phyloP scores from a whole-genome alignment of 2,888 invertebrate genomes.

The Heliconius hortense region DNA sequence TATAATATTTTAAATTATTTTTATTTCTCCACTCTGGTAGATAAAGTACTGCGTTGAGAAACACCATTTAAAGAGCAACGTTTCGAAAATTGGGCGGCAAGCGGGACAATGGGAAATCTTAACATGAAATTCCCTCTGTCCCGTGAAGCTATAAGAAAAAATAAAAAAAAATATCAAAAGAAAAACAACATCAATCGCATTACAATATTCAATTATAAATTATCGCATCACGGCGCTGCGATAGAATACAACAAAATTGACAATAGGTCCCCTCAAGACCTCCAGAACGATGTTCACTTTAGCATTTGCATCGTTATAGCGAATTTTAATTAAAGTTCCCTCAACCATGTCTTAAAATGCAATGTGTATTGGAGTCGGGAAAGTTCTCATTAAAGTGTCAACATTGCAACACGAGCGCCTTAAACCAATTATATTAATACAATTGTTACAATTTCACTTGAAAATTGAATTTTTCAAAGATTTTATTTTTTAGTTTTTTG shows the following conservation, averaged over 20 bases:
- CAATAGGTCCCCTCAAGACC: constrained; percentile 24
- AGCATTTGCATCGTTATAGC: constrained; percentile 31
- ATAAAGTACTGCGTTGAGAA: background rate
- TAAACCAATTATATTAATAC: constrained; percentile 16
- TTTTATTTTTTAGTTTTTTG: background rate
- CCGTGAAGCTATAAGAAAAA: background rate
- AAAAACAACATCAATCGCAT: background rate
- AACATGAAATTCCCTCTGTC: background rate
- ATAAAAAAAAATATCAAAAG: background rate
- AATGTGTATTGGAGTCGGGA: constrained; percentile 27
- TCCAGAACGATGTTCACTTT: constrained; percentile 27
- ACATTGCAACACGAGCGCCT: constrained; percentile 15
- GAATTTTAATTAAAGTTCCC: constrained; percentile 33
- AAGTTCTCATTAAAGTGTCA: constrained; percentile 32
- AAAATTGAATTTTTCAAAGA: background rate
- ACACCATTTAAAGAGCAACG: background rate
- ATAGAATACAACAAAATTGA: constrained; percentile 22
- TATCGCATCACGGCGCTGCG: background rate
- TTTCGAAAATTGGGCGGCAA: background rate
- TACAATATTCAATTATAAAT: constrained; percentile 26
- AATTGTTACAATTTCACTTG: background rate
- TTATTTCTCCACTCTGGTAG: background rate
- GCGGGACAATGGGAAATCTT: background rate
- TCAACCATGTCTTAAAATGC: constrained; percentile 31
- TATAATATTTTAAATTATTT: too few species aligned